Percentiles rank a stretch among this genome's conserved stretches.
Evolutionary conservation across 2,797 vertebrate species (phyloP).

Genomic region (Danio albolineatus): DNA sequence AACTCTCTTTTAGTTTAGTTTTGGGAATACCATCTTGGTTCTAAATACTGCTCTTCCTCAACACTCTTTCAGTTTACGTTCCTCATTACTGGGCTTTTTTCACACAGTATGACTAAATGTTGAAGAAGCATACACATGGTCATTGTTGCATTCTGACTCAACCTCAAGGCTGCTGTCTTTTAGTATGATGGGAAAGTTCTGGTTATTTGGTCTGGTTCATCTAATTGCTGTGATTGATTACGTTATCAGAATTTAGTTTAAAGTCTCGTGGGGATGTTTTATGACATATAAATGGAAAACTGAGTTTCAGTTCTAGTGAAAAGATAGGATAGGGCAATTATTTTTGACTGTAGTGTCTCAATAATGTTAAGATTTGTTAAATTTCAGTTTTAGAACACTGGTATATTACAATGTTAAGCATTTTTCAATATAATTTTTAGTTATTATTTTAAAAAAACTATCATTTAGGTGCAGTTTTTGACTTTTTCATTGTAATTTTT

Average conservation of each 20-base stretch:
- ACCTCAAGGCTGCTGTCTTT: neutral
- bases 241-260: neutral
- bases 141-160: slow-evolving; percentile 17
- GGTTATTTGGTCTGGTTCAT: neutral
- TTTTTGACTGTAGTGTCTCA: too few relatives aligned
- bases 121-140: slow-evolving; percentile 17
- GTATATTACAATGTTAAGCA: too few relatives aligned
- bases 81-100: slow-evolving; percentile 9
- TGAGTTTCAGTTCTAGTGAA: neutral
- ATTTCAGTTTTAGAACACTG: too few relatives aligned
- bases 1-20: slow-evolving; percentile 27
- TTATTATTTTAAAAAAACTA: too few relatives aligned
- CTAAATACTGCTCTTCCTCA: slow-evolving; percentile 24
- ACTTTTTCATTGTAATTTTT: neutral
- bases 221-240: neutral
- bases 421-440: too few relatives aligned
- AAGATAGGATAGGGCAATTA: neutral
- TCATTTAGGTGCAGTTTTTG: neutral
- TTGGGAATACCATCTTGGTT: slow-evolving; percentile 36
- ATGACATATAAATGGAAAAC: neutral
- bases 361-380: too few relatives aligned
- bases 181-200: slow-evolving; percentile 22
- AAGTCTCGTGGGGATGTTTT: neutral
- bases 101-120: slow-evolving; percentile 28
- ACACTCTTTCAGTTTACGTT: slow-evolving; percentile 9